Base-by-base conservation (phyloP, 2,113 vertebrate genomes). In the Pao palembangensis region DNA sequence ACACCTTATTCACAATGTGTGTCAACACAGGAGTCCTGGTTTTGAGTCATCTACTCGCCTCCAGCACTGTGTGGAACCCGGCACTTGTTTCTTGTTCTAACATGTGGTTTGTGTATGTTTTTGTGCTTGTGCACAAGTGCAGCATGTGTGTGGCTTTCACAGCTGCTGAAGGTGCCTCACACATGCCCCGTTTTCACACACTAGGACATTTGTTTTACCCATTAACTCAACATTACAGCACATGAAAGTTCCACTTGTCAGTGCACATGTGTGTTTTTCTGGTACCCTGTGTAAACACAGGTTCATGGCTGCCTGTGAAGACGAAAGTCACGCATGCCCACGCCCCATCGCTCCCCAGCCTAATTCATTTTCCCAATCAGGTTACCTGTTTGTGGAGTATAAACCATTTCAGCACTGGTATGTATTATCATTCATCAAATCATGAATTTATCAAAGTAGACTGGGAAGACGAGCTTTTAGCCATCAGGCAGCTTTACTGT, bases 171-270 rank as follows among this genome's bases (percentile, higher is more conserved):
- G 17, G 55, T 57, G 67, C 49, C 65, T 41, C 56, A 21, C 43
- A 58, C 59, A 21, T 46, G 58, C 13, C 38, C 63, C 52, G 49
- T 55, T 79, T 67, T 8, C 67, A 21, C 64, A 70, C 62, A 67
- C 4, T 8, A 43, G 16, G 46, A 12, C 6, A 41, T 58, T 78
- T 75, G 57, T 72, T 80, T 75, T 60, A 73, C 44, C 68, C 64
- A 72, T 75, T 72, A 69, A 75, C 61, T 79, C 71, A 76, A 72
- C 64, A 60, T 76, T 58, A 59, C 23, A 10, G 48, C 76, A 75
- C 58, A 72, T 75, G 74, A 72, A 75, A 72, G 69, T 79, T 48
- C 43, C 57, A 66, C 78, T 74, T 80, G 70, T 81, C 65, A 71
- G 6, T 72, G 53, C 49, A 41, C 31, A 56, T 76, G 64, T 76